Evolutionary conservation across 2,888 invertebrate species (phyloP).

Genomic region (Drosophila rubida): DNA sequence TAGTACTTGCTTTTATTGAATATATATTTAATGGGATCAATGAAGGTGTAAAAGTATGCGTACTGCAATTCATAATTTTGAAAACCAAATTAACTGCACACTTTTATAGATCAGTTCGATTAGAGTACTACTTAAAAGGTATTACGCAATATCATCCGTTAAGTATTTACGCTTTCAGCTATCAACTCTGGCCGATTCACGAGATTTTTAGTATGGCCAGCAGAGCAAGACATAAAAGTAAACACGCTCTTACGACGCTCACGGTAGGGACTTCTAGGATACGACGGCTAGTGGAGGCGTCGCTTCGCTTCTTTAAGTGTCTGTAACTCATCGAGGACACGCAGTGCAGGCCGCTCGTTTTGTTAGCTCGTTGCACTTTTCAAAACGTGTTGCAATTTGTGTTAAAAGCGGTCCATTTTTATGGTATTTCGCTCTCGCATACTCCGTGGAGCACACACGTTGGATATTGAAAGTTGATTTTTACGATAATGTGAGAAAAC

Average conservation of each 20-base stretch:
- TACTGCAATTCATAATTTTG: too few species aligned
- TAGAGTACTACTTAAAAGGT: too few species aligned
- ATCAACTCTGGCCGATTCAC: conserved; percentile 37
- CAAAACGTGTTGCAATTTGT: conserved; percentile 73
- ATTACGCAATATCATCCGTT: neutral
- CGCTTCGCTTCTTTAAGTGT: conserved; percentile 22
- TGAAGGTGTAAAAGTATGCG: too few species aligned
- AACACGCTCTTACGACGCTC: conserved; percentile 38
- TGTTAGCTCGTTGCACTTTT: conserved; percentile 61
- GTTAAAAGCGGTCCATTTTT: conserved; percentile 64
- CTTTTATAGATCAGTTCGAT: neutral
- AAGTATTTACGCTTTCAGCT: conserved; percentile 26
- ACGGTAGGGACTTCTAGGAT: conserved; percentile 5
- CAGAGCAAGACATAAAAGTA: conserved; percentile 43
- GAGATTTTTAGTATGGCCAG: conserved; percentile 42
- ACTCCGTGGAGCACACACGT: conserved; percentile 5
- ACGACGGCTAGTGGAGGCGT: conserved; percentile 2
- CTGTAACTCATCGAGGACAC: conserved; percentile 52
- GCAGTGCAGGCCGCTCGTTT: conserved; percentile 50
- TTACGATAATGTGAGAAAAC: conserved; percentile 73
- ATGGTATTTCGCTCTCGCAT: conserved; percentile 35
- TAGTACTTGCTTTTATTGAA: too few species aligned
- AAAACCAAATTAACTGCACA: too few species aligned
- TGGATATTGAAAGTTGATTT: conserved; percentile 74
- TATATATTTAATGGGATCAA: too few species aligned